These are phyloP conservation scores for Nycteola revayana DNA, from an alignment of 2,888 invertebrate genomes.

Conservation along the genomic window DNA sequence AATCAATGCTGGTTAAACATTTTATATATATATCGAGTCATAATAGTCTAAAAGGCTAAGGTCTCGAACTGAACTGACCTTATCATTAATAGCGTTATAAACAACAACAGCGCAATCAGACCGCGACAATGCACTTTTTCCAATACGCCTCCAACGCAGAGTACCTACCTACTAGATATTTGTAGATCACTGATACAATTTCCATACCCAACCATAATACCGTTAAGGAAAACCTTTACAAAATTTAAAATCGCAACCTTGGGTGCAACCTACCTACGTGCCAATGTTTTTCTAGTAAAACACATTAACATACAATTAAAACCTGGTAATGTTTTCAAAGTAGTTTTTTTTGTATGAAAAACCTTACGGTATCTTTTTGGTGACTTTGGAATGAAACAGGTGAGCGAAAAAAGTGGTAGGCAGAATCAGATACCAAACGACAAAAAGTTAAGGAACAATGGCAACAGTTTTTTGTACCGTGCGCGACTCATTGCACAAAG, in stretches of 20 bases:
- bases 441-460: slow-evolving; percentile 25
- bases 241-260: slow-evolving; percentile 12
- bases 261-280: too few relatives aligned
- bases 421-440: slow-evolving; percentile 15
- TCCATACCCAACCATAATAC: too few relatives aligned
- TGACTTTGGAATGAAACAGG: too few relatives aligned
- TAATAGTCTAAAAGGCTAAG: slow-evolving; percentile 15
- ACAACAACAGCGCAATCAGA: slow-evolving; percentile 30
- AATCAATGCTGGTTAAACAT: slow-evolving; percentile 2
- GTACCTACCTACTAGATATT: too few relatives aligned
- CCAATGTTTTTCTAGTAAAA: too few relatives aligned
- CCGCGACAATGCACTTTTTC: slow-evolving; percentile 28
- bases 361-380: too few relatives aligned
- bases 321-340: too few relatives aligned
- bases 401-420: slow-evolving; percentile 14
- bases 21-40: slow-evolving; percentile 1
- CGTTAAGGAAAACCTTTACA: slow-evolving; percentile 12
- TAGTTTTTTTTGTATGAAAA: too few relatives aligned
- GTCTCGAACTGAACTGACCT: slow-evolving; percentile 21
- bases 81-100: slow-evolving; percentile 25
- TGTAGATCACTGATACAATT: too few relatives aligned
- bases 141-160: too few relatives aligned
- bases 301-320: too few relatives aligned
- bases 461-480: slow-evolving; percentile 27
- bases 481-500: slow-evolving; percentile 30